Conservation (phyloP, 2,888 invertebrate genomes). For the Helicoverpa assulta region DNA sequence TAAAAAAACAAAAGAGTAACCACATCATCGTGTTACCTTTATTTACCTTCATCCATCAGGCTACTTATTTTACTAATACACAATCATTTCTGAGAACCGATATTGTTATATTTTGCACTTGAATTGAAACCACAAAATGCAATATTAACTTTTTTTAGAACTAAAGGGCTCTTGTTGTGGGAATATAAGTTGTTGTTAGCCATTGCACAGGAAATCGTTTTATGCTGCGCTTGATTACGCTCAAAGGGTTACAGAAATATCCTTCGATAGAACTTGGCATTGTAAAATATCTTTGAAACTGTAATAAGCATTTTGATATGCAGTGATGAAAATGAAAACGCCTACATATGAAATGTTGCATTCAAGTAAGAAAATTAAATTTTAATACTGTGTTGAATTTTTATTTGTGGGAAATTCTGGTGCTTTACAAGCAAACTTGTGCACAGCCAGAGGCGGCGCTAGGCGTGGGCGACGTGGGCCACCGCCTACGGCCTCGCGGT, state of each 20-base stretch:
- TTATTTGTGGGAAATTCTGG: too few species aligned
- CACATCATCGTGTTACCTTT: conserved; percentile 29
- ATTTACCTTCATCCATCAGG: conserved; percentile 33
- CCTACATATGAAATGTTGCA: neutral
- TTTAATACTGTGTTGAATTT: too few species aligned
- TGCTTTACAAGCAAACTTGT: too few species aligned
- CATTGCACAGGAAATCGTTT: conserved; percentile 83
- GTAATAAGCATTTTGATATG: conserved; percentile 22
- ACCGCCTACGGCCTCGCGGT: too few species aligned
- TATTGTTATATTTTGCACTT: conserved; percentile 59
- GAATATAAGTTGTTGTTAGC: conserved; percentile 65
- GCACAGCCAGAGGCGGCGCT: too few species aligned
- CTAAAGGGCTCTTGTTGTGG: conserved; percentile 68
- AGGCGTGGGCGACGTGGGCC: too few species aligned
- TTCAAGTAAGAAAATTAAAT: too few species aligned
- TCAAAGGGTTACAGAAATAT: conserved; percentile 53
- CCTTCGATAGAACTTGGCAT: conserved; percentile 25
- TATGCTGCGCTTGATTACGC: conserved; percentile 76
- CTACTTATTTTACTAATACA: conserved; percentile 33
- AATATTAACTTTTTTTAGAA: conserved; percentile 72
- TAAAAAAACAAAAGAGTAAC: conserved; percentile 26
- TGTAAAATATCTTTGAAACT: conserved; percentile 31
- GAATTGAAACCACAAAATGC: conserved; percentile 73
- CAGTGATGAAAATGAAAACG: conserved; percentile 31
- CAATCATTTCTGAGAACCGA: conserved; percentile 40